Conservation (phyloP, 2,113 vertebrate species). For the Tursiops truncatus region DNA sequence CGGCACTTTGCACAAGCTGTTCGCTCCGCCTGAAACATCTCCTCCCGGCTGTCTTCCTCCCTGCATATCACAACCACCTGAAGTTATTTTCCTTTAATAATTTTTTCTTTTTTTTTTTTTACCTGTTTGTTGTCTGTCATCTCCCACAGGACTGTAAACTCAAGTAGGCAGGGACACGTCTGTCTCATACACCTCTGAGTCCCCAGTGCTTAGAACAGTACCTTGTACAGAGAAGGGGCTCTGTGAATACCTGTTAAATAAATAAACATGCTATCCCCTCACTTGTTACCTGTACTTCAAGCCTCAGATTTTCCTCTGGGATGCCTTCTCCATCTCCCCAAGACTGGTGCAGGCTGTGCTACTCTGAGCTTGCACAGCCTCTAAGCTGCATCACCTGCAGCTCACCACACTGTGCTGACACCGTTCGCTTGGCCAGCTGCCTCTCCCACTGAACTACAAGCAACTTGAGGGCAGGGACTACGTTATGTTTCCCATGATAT, state of each 20-base stretch:
- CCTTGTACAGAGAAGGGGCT: neutral
- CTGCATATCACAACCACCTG: neutral
- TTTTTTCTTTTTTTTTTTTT: neutral
- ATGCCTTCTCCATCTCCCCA: neutral
- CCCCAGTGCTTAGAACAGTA: neutral
- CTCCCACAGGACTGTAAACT: neutral
- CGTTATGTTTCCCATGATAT: accelerated
- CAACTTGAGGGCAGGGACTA: neutral
- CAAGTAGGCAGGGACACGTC: neutral
- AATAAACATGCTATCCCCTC: neutral
- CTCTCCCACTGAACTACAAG: accelerated
- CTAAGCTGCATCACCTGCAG: accelerated
- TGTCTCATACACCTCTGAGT: neutral
- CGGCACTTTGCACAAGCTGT: neutral
- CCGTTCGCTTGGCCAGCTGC: neutral
- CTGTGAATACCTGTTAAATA: neutral
- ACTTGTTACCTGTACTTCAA: neutral
- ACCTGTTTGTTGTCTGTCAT: neutral
- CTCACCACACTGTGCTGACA: accelerated
- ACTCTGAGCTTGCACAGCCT: neutral
- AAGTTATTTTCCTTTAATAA: neutral
- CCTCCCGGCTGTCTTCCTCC: neutral
- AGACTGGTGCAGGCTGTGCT: neutral
- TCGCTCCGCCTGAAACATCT: neutral
- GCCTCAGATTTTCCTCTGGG: neutral